Evolutionary conservation across 35 echinoderm and acorn worm genomes (phyloP).

Genomic region (Ophioderma brevispina): DNA sequence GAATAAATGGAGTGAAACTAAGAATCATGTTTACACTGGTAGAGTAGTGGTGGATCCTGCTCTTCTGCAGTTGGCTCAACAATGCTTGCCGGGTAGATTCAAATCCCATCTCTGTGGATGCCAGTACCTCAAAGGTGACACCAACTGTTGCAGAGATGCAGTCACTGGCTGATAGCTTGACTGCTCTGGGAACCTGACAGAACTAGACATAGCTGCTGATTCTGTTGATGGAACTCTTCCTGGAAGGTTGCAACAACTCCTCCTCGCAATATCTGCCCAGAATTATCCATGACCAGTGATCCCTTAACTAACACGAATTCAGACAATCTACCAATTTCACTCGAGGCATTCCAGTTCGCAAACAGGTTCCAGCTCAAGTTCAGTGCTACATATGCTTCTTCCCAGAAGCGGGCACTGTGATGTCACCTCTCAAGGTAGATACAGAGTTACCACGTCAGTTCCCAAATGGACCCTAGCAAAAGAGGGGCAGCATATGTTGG

Average conservation of each 20-base stretch:
- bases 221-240: not conserved
- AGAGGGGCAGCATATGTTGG: too few relatives aligned
- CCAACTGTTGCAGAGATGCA: not conserved
- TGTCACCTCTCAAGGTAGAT: too few relatives aligned
- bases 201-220: not conserved
- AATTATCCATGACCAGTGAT: not conserved
- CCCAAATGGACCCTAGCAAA: too few relatives aligned
- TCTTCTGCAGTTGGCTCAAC: not conserved
- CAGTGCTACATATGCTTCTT: too few relatives aligned
- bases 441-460: too few relatives aligned
- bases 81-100: not conserved
- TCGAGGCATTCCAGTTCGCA: too few relatives aligned
- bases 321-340: not conserved
- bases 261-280: not conserved
- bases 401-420: too few relatives aligned
- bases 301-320: not conserved
- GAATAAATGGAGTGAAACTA: not conserved
- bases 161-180: not conserved
- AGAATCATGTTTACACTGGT: not conserved
- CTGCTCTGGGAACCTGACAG: not conserved
- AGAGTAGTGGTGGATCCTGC: not conserved
- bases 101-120: not conserved
- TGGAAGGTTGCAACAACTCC: not conserved
- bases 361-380: too few relatives aligned
- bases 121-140: not conserved